Base-by-base conservation (phyloP, 2,888 invertebrate species). In the Hydrotaea cyrtoneurina region DNA sequence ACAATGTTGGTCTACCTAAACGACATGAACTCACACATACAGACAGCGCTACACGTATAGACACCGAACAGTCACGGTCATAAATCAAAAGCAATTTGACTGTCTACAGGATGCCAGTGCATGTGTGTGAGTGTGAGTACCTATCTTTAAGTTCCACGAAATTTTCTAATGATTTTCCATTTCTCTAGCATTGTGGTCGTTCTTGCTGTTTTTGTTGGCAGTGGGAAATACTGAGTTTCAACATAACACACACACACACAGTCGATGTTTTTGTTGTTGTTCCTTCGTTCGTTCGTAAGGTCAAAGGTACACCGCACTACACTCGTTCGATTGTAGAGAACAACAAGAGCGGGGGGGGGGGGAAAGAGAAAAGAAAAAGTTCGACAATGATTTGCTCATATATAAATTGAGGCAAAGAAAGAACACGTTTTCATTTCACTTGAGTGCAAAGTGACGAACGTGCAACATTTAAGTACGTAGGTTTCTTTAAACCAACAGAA, bases 141-240 rank as follows among this genome's bases (percentile, higher is more conserved):
- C 31, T 69, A 69, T 46, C 69, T 69, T 46, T 5, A 21, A 21
- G 3, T 69, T 46, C 69, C 23, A 43, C 43, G 69, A 69, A 69
- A 4, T 69, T 46, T 69, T 23, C 46, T 23, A 69, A 69, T 69
- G 69, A 46, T 19, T 69, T 43, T 69, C 39, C 66, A 43, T 66
- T 66, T 66, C 11, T 66, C 17, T 5, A n/a, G n/a, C n/a, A n/a
- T n/a, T 39, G 66, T 19, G n/a, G 66, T 43, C 36, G 13, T 66
- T 17, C 77, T 86, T 66, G 59, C 81, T 86, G 82, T 86, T 79
- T 83, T 85, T 86, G 86, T 86, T 83, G 84, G 81, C 15, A 43
- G 43, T 50, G 50, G 50, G 50, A 50, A 50, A n/a, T 50, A 50
- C 43, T 50, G 72, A n/a, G n/a, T 53, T 50, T 31, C 26, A 13